Percentiles rank a stretch among this genome's conserved stretches.
Conservation (phyloP, 2,888 invertebrate species). For the Rhopalosiphum nymphaeae region DNA sequence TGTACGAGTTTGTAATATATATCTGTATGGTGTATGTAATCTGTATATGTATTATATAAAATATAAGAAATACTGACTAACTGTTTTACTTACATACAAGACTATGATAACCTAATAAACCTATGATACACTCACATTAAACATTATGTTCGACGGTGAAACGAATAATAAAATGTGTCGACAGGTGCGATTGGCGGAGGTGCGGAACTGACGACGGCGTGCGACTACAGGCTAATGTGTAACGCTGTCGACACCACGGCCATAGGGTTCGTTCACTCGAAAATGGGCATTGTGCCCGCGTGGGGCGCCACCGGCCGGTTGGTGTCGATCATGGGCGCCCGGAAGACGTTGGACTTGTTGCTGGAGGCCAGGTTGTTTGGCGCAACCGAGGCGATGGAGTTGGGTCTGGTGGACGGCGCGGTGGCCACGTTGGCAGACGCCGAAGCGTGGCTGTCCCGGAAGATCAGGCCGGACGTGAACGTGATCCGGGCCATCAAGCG, state of each 20-base stretch:
- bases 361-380: conserved; percentile 69
- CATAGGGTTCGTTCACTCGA: conserved; percentile 72
- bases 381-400: conserved; percentile 69
- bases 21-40: too few relatives aligned
- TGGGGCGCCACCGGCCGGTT: conserved; percentile 73
- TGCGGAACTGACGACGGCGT: conserved; percentile 72
- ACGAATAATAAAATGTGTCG: too few relatives aligned
- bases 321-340: conserved; percentile 70
- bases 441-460: conserved; percentile 69
- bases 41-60: too few relatives aligned
- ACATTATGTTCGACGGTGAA: too few relatives aligned
- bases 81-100: too few relatives aligned
- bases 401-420: conserved; percentile 71
- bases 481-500: conserved; percentile 69
- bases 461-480: conserved; percentile 68
- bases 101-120: too few relatives aligned
- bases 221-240: conserved; percentile 72
- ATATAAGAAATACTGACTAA: too few relatives aligned
- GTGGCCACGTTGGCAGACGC: conserved; percentile 69
- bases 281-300: conserved; percentile 72
- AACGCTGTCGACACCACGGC: conserved; percentile 68
- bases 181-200: conserved; percentile 73
- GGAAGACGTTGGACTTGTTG: conserved; percentile 71
- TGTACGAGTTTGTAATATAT: too few relatives aligned
- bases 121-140: too few relatives aligned